phyloP scores from a whole-genome alignment of 2,113 vertebrate genomes.

The Otis tarda region DNA sequence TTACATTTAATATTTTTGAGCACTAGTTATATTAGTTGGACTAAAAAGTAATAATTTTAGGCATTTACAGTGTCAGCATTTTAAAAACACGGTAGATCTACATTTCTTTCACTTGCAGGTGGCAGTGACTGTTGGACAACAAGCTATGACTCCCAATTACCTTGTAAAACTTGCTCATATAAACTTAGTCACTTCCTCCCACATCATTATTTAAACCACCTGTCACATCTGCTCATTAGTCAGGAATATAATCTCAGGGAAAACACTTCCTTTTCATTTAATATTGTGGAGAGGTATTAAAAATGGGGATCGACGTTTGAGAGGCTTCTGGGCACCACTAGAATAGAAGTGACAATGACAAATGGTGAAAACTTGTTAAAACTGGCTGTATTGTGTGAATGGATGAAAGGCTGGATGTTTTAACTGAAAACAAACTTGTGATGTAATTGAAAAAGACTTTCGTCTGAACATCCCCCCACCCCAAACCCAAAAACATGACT shows the following conservation, averaged over 20 bases:
- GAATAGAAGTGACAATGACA: slow-evolving; percentile 10
- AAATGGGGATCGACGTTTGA: background rate
- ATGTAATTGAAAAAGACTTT: background rate
- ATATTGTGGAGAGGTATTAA: background rate
- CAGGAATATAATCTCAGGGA: background rate
- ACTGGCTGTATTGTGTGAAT: background rate
- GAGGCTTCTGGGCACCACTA: background rate
- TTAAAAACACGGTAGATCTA: background rate
- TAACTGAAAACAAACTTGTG: slow-evolving; percentile 19
- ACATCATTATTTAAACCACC: slow-evolving; percentile 12
- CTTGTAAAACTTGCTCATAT: slow-evolving; percentile 13
- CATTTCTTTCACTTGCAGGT: background rate
- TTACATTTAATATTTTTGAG: background rate
- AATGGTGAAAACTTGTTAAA: slow-evolving; percentile 6
- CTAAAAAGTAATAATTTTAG: background rate
- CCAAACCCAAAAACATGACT: background rate
- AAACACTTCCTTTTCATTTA: slow-evolving; percentile 3
- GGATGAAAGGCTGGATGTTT: background rate
- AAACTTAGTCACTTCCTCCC: background rate
- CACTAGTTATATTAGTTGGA: background rate
- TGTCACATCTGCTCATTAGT: slow-evolving; percentile 29
- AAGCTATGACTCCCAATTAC: background rate
- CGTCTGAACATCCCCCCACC: background rate
- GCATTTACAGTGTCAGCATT: background rate
- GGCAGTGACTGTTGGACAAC: background rate